Conservation (phyloP, 2,113 vertebrate species). For the Phodopus roborovskii region DNA sequence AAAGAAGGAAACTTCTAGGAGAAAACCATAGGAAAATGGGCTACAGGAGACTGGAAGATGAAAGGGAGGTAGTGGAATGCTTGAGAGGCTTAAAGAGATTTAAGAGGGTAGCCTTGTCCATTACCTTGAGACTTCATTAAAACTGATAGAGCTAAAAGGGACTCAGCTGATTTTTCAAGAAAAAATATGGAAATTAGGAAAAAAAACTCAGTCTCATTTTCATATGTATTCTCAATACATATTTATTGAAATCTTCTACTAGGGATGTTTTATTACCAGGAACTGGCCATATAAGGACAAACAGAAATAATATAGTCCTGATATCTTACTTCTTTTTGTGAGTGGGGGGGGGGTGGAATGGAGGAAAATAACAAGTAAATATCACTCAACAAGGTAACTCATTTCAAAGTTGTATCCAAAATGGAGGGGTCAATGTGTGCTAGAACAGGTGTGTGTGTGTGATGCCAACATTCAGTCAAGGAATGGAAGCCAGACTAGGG, state of each 20-base stretch:
- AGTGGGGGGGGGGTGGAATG: background rate
- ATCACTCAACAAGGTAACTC: background rate
- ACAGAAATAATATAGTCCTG: too few relatives aligned
- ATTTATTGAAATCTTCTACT: background rate
- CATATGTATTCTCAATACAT: background rate
- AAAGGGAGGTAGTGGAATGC: fast-evolving
- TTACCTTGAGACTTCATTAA: background rate
- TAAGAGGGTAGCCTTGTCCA: background rate
- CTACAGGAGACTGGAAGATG: background rate
- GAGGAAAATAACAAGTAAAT: background rate
- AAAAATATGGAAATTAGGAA: background rate
- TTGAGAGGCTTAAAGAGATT: background rate
- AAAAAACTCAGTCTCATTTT: background rate
- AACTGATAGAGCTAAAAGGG: background rate
- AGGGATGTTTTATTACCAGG: background rate
- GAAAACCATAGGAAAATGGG: fast-evolving
- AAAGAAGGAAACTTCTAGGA: too few relatives aligned
- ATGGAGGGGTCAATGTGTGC: background rate
- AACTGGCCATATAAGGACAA: background rate
- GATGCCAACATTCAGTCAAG: background rate
- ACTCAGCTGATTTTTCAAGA: background rate
- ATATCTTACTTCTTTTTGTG: background rate
- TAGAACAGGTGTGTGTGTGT: background rate
- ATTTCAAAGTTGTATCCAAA: background rate
- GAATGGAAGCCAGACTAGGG: background rate